A percentile compares a stretch with the other conserved stretches of the same genome.
These are phyloP conservation scores for Tiliqua scincoides DNA, from an alignment of 2,113 vertebrate genomes.

Conservation along the genomic window DNA sequence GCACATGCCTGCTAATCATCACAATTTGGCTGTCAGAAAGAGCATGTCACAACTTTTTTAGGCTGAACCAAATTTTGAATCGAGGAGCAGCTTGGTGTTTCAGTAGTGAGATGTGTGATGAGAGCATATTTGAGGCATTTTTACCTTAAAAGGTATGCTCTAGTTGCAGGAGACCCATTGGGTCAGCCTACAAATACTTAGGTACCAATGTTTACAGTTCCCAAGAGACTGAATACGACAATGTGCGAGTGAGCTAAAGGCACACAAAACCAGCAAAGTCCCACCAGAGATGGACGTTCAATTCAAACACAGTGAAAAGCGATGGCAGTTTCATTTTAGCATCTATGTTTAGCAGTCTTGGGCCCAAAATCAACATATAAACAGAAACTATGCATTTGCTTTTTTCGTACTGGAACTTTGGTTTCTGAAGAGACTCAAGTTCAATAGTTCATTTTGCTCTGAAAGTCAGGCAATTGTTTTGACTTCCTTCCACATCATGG, in stretches of 20 bases:
- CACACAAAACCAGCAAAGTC: background rate
- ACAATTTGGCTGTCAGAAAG: background rate
- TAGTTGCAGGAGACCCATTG: background rate
- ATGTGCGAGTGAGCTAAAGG: background rate
- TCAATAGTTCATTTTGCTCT: background rate
- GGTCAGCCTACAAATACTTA: background rate
- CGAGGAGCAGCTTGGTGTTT: background rate
- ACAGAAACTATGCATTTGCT: background rate
- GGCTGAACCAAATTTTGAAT: too few species aligned
- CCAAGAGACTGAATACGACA: too few species aligned
- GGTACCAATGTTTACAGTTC: too few species aligned
- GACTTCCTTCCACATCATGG: background rate
- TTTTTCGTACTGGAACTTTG: background rate
- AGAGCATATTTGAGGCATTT: background rate
- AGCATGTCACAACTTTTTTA: background rate
- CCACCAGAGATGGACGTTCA: background rate
- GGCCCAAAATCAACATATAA: slow-evolving; percentile 22
- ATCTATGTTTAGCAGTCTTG: background rate
- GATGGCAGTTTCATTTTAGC: background rate
- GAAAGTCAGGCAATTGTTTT: background rate
- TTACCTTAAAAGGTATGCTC: background rate
- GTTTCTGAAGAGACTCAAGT: background rate
- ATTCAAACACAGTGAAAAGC: background rate
- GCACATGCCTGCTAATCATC: background rate
- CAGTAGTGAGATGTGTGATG: background rate